Conservation (phyloP, 2,113 vertebrate genomes). For the Piaya cayana region DNA sequence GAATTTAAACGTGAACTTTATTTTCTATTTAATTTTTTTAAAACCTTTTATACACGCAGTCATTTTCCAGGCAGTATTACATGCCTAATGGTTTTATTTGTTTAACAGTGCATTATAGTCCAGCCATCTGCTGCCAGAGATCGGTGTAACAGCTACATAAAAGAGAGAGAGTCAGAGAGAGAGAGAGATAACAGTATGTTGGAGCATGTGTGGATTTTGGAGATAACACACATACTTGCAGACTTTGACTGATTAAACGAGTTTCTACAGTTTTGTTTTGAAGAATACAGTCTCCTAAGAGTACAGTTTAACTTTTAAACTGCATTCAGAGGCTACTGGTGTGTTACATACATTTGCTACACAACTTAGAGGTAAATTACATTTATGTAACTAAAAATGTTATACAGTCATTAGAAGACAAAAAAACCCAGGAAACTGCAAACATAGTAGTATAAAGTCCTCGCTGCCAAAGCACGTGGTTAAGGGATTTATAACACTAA, state of each 20-base stretch:
- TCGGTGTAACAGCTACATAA: conserved; percentile 17
- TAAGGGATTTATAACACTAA: background rate
- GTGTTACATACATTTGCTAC: background rate
- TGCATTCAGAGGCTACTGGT: background rate
- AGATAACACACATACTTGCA: conserved; percentile 36
- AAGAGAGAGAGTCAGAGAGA: conserved; percentile 5
- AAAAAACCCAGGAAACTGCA: background rate
- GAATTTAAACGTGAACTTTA: conserved; percentile 30
- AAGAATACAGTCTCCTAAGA: background rate
- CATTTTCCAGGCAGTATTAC: conserved; percentile 47
- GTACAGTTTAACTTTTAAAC: background rate
- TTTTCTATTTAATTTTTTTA: conserved; percentile 38
- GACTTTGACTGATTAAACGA: conserved; percentile 20
- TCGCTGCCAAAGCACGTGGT: background rate
- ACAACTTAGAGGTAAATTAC: background rate
- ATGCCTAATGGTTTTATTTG: conserved; percentile 61
- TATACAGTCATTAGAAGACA: background rate
- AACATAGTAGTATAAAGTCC: background rate
- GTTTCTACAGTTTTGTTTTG: background rate
- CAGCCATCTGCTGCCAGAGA: conserved; percentile 61
- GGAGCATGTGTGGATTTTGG: conserved; percentile 40
- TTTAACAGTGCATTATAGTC: conserved; percentile 63
- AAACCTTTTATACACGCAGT: conserved; percentile 48
- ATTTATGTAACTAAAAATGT: background rate
- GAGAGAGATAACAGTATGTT: conserved; percentile 46